These are phyloP conservation scores for Seira ritae DNA, from an alignment of 2,888 invertebrate genomes.

Conservation along the genomic window DNA sequence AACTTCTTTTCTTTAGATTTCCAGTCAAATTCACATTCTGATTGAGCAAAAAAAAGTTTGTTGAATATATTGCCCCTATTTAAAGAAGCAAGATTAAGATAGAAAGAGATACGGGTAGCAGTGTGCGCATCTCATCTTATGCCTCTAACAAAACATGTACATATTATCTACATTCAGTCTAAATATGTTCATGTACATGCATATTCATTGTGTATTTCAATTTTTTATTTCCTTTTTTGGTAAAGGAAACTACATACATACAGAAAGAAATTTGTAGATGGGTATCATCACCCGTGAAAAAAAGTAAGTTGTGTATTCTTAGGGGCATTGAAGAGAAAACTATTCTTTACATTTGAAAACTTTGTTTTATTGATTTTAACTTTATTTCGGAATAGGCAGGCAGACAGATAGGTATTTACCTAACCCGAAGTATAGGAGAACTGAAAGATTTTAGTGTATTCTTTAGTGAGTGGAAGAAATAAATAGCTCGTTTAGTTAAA, in stretches of 20 bases:
- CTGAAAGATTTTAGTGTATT: not conserved
- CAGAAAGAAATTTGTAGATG: not conserved
- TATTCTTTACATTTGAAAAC: not conserved
- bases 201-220: not conserved
- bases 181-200: no score
- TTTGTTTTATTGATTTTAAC: conserved; percentile 1
- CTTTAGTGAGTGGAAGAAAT: not conserved
- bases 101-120: not conserved
- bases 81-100: conserved; percentile 1
- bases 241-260: no score
- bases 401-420: no score
- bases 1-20: not conserved
- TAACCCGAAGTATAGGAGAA: not conserved
- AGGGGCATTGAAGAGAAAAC: not conserved
- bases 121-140: not conserved
- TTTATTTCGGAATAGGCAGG: not conserved
- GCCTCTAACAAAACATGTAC: no score
- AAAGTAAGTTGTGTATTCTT: conserved; percentile 5
- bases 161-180: no score
- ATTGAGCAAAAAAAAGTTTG: conserved; percentile 2
- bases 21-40: conserved; percentile 7
- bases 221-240: no score
- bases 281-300: not conserved
- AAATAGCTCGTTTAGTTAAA: not conserved
- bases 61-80: conserved; percentile 5